phyloP scores from a whole-genome alignment of 1,140 invertebrate genomes.

The Fragariocoptes setiger region DNA sequence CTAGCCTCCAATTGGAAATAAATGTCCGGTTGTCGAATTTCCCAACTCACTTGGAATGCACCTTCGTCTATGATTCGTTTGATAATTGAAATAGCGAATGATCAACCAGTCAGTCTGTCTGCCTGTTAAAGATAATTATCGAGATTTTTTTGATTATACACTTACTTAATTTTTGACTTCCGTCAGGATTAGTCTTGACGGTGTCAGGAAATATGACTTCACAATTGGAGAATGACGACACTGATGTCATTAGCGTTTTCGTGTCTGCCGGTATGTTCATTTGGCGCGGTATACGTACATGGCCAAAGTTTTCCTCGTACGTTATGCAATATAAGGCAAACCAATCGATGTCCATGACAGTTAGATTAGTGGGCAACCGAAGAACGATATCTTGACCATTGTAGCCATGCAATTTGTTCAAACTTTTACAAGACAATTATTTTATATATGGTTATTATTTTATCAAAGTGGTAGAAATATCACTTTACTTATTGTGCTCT shows the following conservation, averaged over 20 bases:
- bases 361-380: slow-evolving; percentile 42
- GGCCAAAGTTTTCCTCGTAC: slow-evolving; percentile 34
- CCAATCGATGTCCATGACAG: slow-evolving; percentile 54
- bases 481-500: too few species aligned
- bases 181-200: too few species aligned
- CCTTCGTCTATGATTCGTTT: too few species aligned
- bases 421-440: slow-evolving; percentile 19
- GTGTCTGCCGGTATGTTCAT: slow-evolving; percentile 42
- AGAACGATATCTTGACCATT: slow-evolving; percentile 36
- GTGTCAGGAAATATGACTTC: slow-evolving; percentile 12
- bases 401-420: slow-evolving; percentile 35
- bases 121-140: too few species aligned
- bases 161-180: too few species aligned
- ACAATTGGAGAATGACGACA: slow-evolving; percentile 48
- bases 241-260: slow-evolving; percentile 5
- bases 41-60: slow-evolving; percentile 50
- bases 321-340: slow-evolving; percentile 41
- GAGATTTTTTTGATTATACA: too few species aligned
- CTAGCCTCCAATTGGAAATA: slow-evolving; percentile 54
- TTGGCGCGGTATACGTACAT: slow-evolving; percentile 39
- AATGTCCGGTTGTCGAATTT: slow-evolving; percentile 55
- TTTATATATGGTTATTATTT: too few species aligned
- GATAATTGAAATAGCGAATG: too few species aligned
- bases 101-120: too few species aligned
- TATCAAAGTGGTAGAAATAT: too few species aligned